Evolutionary conservation across 2,888 invertebrate genomes (phyloP).

Genomic region (Ectemnius cavifrons): DNA sequence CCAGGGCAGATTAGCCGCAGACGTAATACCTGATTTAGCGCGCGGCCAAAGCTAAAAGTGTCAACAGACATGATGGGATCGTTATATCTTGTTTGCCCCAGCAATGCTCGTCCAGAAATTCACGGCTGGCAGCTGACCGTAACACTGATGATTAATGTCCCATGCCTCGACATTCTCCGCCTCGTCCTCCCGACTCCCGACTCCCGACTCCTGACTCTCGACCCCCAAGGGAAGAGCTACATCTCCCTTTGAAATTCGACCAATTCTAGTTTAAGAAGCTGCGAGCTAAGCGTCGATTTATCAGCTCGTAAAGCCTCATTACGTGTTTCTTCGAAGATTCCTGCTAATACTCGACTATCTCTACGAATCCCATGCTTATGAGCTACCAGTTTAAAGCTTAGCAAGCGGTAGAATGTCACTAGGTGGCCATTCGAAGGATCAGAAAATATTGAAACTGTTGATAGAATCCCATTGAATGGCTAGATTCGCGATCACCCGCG

Average conservation of each 20-base stretch:
- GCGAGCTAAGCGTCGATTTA: constrained; percentile 22
- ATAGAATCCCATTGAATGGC: no score
- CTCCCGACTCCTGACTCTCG: no score
- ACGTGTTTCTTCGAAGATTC: neutral
- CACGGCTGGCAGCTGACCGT: constrained; percentile 5
- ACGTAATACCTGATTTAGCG: no score
- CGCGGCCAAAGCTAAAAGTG: neutral
- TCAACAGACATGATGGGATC: constrained; percentile 2
- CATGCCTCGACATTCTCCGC: neutral
- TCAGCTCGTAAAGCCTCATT: constrained; percentile 32
- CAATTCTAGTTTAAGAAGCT: no score
- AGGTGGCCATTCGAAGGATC: no score
- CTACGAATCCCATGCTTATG: no score
- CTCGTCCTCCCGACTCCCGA: neutral
- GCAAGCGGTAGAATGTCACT: no score
- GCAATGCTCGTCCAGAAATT: neutral
- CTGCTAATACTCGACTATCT: no score
- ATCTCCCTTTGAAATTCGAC: neutral
- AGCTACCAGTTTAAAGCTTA: no score
- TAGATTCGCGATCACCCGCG: no score
- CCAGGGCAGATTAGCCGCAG: no score
- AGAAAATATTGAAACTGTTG: no score
- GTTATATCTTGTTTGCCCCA: neutral
- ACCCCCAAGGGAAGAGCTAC: neutral
- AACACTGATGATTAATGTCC: neutral